phyloP scores from a whole-genome alignment of 2,797 vertebrate species.

The Microctenopoma lineatum region DNA sequence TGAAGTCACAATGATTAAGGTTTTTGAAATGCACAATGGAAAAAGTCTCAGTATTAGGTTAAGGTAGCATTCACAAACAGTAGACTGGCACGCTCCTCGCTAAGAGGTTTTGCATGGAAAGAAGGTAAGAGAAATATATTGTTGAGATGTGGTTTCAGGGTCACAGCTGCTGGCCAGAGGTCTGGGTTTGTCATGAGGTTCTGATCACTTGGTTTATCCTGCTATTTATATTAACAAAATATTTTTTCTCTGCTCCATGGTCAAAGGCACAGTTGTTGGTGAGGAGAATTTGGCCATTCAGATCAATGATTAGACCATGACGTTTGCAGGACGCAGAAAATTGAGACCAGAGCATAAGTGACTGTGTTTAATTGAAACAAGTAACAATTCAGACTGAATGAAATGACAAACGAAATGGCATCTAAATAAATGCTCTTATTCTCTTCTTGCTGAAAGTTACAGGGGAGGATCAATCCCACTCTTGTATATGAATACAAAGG shows the following conservation, averaged over 20 bases:
- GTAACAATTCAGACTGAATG: conserved; percentile 1
- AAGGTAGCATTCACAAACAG: not conserved
- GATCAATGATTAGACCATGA: conserved; percentile 16
- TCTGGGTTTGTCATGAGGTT: conserved; percentile 53
- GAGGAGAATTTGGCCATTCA: conserved; percentile 39
- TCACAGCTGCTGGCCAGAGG: conserved; percentile 24
- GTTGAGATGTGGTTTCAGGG: not conserved
- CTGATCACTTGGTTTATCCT: conserved; percentile 20
- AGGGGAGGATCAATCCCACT: not conserved
- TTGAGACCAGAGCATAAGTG: not conserved
- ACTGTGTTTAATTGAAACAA: conserved; percentile 9
- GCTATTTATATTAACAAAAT: conserved; percentile 52
- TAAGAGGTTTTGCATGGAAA: not conserved
- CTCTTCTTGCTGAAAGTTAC: not conserved
- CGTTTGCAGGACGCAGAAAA: not conserved
- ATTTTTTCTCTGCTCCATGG: conserved; percentile 23
- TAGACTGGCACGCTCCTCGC: not conserved
- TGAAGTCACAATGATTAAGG: not conserved
- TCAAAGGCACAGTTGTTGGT: conserved; percentile 53
- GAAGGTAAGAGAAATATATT: not conserved
- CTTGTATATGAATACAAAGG: too few species aligned
- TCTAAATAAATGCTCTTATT: not conserved
- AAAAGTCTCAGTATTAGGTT: not conserved
- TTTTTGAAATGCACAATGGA: conserved; percentile 14
- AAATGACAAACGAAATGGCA: not conserved